These are phyloP conservation scores for Pangasius macronema DNA, from an alignment of 2,797 vertebrate species.

Conservation along the genomic window DNA sequence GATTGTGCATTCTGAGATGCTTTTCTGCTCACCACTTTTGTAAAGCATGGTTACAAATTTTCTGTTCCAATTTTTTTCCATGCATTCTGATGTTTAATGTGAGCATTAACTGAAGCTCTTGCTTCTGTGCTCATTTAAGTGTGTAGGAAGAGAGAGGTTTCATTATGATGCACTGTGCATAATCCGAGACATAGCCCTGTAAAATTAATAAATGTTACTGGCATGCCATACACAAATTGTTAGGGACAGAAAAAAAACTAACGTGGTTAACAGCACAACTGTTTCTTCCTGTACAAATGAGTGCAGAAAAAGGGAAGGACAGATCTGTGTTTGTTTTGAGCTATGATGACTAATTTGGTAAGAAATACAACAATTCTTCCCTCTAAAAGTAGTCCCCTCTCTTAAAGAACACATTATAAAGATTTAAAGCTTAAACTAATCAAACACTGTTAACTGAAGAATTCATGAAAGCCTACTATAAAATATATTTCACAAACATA, in stretches of 20 bases:
- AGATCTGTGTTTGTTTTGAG: not conserved
- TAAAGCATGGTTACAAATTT: not conserved
- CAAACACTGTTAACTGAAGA: not conserved
- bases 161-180: not conserved
- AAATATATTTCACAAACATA: not conserved
- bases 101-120: not conserved
- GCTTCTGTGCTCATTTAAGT: not conserved
- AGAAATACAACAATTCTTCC: not conserved
- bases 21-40: not conserved
- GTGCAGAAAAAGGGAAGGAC: not conserved
- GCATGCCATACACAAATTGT: not conserved
- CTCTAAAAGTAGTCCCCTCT: not conserved
- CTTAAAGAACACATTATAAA: not conserved
- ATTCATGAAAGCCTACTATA: not conserved
- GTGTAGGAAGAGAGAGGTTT: not conserved
- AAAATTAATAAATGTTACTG: not conserved
- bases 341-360: not conserved
- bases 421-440: not conserved
- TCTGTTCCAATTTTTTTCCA: not conserved
- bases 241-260: not conserved
- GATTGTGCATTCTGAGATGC: not conserved
- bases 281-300: not conserved
- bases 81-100: not conserved
- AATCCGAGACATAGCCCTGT: not conserved
- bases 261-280: not conserved